Evolutionary conservation across 2,113 vertebrate species (phyloP).

Genomic region (Pangasianodon hypophthalmus): DNA sequence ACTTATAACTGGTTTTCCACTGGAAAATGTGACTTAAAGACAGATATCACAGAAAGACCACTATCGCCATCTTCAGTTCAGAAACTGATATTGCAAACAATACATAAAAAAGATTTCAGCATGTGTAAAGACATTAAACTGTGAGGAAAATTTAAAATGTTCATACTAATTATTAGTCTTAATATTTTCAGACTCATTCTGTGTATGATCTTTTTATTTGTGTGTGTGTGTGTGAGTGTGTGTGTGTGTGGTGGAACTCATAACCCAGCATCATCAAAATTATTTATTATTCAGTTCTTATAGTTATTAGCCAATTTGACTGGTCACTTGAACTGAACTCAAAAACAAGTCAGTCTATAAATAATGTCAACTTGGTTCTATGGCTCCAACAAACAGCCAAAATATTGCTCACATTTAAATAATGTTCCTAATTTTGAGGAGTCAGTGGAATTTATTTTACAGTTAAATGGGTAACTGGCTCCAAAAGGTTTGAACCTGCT

Average conservation of each 20-base stretch:
- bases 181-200: not conserved
- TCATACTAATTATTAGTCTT: not conserved
- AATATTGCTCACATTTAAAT: not conserved
- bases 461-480: not conserved
- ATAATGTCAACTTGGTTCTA: not conserved
- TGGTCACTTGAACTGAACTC: not conserved
- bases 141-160: not conserved
- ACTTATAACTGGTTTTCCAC: not conserved
- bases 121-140: not conserved
- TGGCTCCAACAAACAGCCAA: not conserved
- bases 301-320: not conserved
- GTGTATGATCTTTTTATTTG: not conserved
- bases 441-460: not conserved
- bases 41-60: slow-evolving; percentile 4
- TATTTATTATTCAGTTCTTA: not conserved
- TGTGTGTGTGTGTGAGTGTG: too few relatives aligned
- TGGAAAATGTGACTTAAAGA: not conserved
- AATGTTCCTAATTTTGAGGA: not conserved
- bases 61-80: slow-evolving; percentile 35
- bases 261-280: not conserved
- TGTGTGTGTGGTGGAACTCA: too few relatives aligned
- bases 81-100: slow-evolving; percentile 11
- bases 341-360: not conserved
- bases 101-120: not conserved
- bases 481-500: not conserved